Percentiles rank a stretch among this genome's conserved stretches.
phyloP scores from a whole-genome alignment of 1,140 invertebrate genomes.

The Lanistes nyassanus region DNA sequence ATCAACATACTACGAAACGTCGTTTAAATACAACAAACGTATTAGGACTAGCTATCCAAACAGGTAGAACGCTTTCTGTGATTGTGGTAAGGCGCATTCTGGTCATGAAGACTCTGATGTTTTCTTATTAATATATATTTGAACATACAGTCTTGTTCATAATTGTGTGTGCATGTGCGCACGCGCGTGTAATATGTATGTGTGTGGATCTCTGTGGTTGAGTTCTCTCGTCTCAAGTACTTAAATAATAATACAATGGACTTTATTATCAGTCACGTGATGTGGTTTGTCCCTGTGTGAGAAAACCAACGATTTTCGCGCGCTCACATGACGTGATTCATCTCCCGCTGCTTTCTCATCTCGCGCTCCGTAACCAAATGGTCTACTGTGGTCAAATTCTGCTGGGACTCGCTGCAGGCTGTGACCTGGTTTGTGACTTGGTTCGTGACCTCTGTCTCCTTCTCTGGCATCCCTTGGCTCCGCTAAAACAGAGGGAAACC shows the following conservation, averaged over 20 bases:
- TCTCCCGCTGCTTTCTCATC: constrained; percentile 18
- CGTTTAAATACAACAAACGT: too few species aligned
- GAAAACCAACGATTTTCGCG: neutral
- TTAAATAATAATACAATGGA: neutral
- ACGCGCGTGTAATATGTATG: neutral
- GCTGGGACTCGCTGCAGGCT: neutral
- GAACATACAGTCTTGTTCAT: neutral
- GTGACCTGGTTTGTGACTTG: neutral
- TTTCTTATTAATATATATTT: too few species aligned
- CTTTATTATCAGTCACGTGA: neutral
- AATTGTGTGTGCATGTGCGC: neutral
- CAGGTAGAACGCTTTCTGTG: too few species aligned
- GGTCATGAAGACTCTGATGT: too few species aligned
- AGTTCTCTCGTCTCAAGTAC: neutral
- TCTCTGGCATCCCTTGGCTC: neutral
- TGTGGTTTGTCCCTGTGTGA: neutral
- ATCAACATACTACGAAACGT: too few species aligned
- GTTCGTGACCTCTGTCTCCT: constrained; percentile 1
- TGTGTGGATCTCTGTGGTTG: neutral
- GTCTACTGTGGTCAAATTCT: constrained; percentile 3
- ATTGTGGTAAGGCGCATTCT: too few species aligned
- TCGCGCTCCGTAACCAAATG: constrained; percentile 12
- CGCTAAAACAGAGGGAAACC: neutral
- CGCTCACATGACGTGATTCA: constrained; percentile 7
- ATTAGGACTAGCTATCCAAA: too few species aligned